Conservation (phyloP, 2,888 invertebrate genomes). For the Glyphotaelius pellucidus region DNA sequence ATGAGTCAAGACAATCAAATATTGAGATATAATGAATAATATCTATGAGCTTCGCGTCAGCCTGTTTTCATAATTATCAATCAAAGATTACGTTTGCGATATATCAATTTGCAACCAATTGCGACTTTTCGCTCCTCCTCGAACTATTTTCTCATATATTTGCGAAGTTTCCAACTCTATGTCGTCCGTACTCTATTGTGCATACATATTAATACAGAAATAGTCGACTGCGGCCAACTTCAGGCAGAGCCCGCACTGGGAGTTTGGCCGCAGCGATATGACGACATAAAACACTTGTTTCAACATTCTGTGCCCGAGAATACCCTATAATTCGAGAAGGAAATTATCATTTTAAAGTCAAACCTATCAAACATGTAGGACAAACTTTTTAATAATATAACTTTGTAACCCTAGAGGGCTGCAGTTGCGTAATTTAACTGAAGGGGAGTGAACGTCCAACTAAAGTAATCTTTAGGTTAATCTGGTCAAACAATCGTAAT, state of each 20-base stretch:
- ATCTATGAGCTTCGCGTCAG: neutral
- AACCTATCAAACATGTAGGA: neutral
- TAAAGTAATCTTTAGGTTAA: neutral
- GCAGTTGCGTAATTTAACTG: neutral
- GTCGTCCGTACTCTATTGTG: conserved; percentile 20
- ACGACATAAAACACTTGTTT: neutral
- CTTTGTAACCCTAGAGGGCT: neutral
- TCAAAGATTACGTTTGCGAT: neutral
- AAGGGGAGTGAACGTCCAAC: neutral
- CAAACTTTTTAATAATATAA: neutral
- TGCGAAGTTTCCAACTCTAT: conserved; percentile 26
- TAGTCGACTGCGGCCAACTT: conserved; percentile 12
- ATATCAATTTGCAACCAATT: conserved; percentile 16
- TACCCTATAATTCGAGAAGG: neutral
- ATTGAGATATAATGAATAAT: neutral
- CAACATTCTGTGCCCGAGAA: neutral
- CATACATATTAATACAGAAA: conserved; percentile 31
- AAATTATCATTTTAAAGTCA: neutral
- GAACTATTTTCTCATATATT: conserved; percentile 32
- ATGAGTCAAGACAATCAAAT: neutral
- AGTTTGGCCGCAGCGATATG: neutral
- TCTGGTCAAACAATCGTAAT: neutral
- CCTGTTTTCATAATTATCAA: neutral
- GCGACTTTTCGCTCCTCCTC: neutral
- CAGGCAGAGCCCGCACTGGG: neutral